These are phyloP conservation scores for Pyralis farinalis DNA, from an alignment of 2,888 invertebrate species.

Conservation along the genomic window DNA sequence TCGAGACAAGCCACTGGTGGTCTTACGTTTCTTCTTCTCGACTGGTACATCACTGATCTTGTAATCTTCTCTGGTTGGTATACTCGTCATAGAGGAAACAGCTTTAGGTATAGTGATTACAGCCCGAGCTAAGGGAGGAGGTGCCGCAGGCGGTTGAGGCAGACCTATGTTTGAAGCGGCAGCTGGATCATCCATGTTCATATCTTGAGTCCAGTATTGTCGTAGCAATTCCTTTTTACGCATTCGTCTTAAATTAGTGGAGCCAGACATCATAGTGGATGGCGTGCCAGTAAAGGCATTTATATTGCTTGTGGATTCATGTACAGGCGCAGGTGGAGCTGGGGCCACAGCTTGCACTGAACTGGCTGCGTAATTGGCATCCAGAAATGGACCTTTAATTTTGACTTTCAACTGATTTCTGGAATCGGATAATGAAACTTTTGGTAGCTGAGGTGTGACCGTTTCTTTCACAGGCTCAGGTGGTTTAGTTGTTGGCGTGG, in stretches of 20 bases:
- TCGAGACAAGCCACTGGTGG: constrained; percentile 74
- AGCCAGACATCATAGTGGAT: constrained; percentile 78
- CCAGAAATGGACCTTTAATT: constrained; percentile 93
- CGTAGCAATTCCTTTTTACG: constrained; percentile 93
- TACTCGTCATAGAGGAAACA: constrained; percentile 92
- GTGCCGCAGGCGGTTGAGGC: constrained; percentile 80
- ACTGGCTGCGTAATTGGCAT: constrained; percentile 86
- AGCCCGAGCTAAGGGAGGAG: constrained; percentile 83
- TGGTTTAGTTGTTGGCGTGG: constrained; percentile 25
- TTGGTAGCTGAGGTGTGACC: constrained; percentile 69
- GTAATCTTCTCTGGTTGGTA: constrained; percentile 92
- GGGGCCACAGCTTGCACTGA: constrained; percentile 80
- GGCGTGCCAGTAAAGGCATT: constrained; percentile 62
- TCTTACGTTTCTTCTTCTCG: constrained; percentile 85
- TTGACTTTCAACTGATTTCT: constrained; percentile 94
- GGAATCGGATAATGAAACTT: constrained; percentile 89
- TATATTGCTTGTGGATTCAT: constrained; percentile 52
- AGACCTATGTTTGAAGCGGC: constrained; percentile 69
- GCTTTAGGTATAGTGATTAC: constrained; percentile 93
- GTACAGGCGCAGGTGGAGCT: constrained; percentile 57
- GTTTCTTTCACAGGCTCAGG: constrained; percentile 43
- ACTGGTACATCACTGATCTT: constrained; percentile 84
- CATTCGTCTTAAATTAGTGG: constrained; percentile 91
- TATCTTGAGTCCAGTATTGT: constrained; percentile 90
- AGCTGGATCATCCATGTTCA: constrained; percentile 90